Evolutionary conservation across 2,797 vertebrate species (phyloP).

Genomic region (Cephalopachus bancanus): DNA sequence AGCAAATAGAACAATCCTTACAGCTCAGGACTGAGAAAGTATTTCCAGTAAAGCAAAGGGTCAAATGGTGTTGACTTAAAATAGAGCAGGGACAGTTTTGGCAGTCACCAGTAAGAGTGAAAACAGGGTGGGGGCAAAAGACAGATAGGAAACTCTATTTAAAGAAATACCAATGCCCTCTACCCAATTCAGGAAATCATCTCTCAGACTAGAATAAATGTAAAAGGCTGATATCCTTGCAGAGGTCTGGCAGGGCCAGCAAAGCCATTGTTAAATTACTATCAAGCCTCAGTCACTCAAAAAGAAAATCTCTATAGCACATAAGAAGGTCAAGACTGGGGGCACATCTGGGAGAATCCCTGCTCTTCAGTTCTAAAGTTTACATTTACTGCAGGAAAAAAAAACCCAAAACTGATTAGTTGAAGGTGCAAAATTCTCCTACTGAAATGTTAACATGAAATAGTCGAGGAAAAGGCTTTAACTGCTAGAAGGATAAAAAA

Average conservation of each 20-base stretch:
- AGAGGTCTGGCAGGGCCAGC: constrained; percentile 48
- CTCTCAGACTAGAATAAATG: constrained; percentile 47
- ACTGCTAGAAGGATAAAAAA: neutral
- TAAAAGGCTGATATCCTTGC: constrained; percentile 67
- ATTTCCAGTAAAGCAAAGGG: constrained; percentile 34
- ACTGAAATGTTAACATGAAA: constrained; percentile 49
- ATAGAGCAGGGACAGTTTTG: constrained; percentile 69
- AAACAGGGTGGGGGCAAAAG: constrained; percentile 55
- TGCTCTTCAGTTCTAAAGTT: constrained; percentile 60
- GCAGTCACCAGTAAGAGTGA: constrained; percentile 69
- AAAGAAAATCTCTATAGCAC: constrained; percentile 42
- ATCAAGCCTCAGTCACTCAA: constrained; percentile 33
- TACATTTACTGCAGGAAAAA: constrained; percentile 10
- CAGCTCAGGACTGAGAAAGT: constrained; percentile 50
- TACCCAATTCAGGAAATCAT: constrained; percentile 60
- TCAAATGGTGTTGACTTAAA: constrained; percentile 75
- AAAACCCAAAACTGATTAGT: neutral
- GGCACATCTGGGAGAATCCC: constrained; percentile 6
- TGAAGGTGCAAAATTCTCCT: neutral
- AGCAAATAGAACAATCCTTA: neutral
- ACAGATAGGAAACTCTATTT: constrained; percentile 74
- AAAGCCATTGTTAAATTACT: constrained; percentile 68
- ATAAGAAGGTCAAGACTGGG: constrained; percentile 10
- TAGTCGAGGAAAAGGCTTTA: neutral
- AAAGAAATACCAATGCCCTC: constrained; percentile 68